Evolutionary conservation across 2,888 invertebrate genomes (phyloP), one percentile per base, ranked within the genome.

Genomic region (Tetramorium bicarinatum): DNA sequence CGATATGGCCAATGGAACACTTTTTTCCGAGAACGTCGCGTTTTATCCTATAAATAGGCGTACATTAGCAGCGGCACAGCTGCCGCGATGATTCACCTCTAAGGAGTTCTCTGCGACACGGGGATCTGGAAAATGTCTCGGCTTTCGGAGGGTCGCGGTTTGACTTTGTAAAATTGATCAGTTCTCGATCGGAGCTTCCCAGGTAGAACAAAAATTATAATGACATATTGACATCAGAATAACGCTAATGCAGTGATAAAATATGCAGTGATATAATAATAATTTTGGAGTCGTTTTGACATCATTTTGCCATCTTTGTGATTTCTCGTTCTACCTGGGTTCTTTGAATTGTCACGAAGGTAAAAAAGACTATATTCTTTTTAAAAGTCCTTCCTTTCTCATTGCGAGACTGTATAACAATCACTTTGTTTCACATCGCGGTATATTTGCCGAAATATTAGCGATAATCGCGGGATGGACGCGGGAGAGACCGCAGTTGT

Each of bases 11-110:
- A 69, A 29, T 77, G 54, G 54, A 69, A 77, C 69, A 77, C 41
- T 56, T 86, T 87, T 34, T 86, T 79, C 81, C 85, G 84, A 83
- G 86, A 89, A 85, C 76, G 82, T 85, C 86, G 77, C 81, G 87
- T 87, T 85, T 87, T 83, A 85, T 85, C 83, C 92, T 92, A 92
- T 92, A 92, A 92, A 92, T 92, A 92, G 90, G 75, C 72, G 75
- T 61, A 76, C 86, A 83, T 86, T 89, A 91, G 89, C 90, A 86
- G 84, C 85, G 81, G 66, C 83, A 83, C 92, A 92, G 92, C 91
- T 92, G 92, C 89, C 86, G 81, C 87, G 85, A 83, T 92, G 92
- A 92, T 91, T 92, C 92, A 92, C 87, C 67, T 21, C 9, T 75
- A 34, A 67, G 77, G 81, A 84, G 82, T 83, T 84, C 84, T 84